Percentiles rank a stretch among this genome's conserved stretches.
phyloP scores from a whole-genome alignment of 2,797 vertebrate genomes.

The Uromys caudimaculatus region DNA sequence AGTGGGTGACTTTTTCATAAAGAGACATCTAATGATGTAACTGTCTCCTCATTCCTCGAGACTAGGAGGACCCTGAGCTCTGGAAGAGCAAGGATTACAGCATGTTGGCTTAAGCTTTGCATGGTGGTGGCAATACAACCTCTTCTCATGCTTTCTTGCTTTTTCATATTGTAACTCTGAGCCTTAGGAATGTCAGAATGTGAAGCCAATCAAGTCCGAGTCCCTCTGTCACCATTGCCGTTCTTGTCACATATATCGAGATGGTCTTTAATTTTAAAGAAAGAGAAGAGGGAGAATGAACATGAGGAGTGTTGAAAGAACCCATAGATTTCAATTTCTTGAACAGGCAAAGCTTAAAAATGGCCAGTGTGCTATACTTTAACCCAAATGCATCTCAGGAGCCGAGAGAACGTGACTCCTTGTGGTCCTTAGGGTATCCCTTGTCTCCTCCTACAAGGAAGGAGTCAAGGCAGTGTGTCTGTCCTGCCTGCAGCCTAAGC shows the following conservation, averaged over 20 bases:
- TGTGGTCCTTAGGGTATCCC: neutral
- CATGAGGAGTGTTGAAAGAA: neutral
- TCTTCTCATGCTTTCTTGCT: neutral
- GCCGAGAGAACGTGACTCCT: accelerated
- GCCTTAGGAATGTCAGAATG: neutral
- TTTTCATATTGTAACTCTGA: neutral
- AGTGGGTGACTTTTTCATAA: neutral
- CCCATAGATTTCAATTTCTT: conserved; percentile 12
- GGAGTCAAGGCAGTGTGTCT: neutral
- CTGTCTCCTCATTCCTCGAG: neutral
- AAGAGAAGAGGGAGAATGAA: neutral
- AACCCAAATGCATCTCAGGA: neutral
- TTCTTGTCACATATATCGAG: conserved; percentile 14
- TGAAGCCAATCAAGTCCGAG: neutral
- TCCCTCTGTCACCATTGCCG: neutral
- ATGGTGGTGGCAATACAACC: neutral
- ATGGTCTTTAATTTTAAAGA: conserved; percentile 42
- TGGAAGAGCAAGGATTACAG: neutral
- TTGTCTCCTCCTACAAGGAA: neutral
- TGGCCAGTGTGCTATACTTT: neutral
- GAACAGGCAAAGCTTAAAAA: neutral
- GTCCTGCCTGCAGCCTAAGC: neutral
- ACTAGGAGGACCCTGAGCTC: neutral
- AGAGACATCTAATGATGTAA: neutral
- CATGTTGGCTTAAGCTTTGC: neutral